Conservation (phyloP, 2,797 vertebrate species). For the Loris lydekkerianus region DNA sequence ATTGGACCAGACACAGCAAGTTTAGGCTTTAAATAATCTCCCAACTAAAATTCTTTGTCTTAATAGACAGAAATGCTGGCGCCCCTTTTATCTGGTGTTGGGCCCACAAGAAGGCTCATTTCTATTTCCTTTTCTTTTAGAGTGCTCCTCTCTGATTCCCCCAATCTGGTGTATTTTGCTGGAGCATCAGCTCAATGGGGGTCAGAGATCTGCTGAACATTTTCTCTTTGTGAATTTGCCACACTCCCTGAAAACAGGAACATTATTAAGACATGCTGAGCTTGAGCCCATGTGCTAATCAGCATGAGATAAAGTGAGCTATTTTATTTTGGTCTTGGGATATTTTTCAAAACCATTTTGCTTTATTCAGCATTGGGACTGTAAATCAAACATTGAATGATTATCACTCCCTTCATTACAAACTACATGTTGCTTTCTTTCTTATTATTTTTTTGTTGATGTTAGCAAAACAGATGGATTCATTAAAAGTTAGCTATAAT, state of each 20-base stretch:
- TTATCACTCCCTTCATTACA: conserved; percentile 43
- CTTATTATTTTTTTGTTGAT: conserved; percentile 41
- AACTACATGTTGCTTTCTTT: conserved; percentile 18
- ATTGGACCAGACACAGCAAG: neutral
- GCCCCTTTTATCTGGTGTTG: neutral
- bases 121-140: neutral
- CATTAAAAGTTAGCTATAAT: conserved; percentile 69
- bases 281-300: neutral
- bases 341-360: conserved; percentile 64
- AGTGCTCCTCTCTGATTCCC: neutral
- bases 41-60: neutral
- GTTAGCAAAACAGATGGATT: conserved; percentile 58
- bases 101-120: neutral
- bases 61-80: neutral
- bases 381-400: conserved; percentile 60
- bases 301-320: neutral
- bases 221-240: neutral
- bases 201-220: neutral
- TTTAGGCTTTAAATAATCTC: neutral
- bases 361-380: neutral
- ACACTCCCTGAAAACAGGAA: neutral
- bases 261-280: conserved; percentile 38
- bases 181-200: neutral
- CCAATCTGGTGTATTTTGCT: neutral
- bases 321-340: conserved; percentile 49